These are phyloP conservation scores for Semnornis frantzii DNA, from an alignment of 2,113 vertebrate species.

Conservation along the genomic window DNA sequence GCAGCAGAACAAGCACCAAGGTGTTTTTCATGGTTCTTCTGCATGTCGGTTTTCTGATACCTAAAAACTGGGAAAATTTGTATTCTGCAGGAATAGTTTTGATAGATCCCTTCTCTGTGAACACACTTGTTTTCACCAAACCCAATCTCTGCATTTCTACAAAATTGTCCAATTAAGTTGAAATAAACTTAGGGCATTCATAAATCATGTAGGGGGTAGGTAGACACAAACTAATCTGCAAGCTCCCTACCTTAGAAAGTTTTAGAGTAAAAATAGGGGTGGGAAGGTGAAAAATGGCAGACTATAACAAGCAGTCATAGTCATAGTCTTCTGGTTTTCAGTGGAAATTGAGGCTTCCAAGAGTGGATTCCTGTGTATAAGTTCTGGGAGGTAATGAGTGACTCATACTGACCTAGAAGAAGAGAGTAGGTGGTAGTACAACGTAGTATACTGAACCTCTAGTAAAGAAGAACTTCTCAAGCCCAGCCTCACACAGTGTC, in stretches of 20 bases:
- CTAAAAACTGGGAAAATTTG: background rate
- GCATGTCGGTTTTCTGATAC: background rate
- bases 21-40: background rate
- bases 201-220: background rate
- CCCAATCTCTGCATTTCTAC: background rate
- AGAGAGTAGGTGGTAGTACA: background rate
- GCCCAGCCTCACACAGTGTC: background rate
- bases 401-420: background rate
- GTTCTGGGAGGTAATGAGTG: background rate
- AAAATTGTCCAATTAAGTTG: background rate
- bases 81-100: background rate
- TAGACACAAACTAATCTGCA: background rate
- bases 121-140: background rate
- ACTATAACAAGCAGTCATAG: background rate
- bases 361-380: background rate
- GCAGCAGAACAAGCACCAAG: background rate
- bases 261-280: background rate
- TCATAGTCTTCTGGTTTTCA: background rate
- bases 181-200: background rate
- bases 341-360: background rate
- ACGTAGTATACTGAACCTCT: background rate
- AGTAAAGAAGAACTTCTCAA: background rate
- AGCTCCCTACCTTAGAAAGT: background rate
- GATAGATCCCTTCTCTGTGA: background rate
- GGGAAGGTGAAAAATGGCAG: background rate